Conservation (phyloP, 1,140 invertebrate genomes). For the Mya arenaria region DNA sequence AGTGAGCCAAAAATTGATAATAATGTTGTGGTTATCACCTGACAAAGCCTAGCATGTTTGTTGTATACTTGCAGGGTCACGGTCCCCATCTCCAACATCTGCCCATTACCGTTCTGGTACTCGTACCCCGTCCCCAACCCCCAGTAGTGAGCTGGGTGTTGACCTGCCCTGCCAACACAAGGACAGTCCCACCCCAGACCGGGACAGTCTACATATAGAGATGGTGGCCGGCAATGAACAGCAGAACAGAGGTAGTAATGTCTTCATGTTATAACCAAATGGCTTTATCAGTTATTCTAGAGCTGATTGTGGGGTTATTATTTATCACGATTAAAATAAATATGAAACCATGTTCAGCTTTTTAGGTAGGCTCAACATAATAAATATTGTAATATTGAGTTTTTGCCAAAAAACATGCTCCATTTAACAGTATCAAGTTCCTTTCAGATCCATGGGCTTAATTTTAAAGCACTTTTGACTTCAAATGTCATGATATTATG, state of each 20-base stretch:
- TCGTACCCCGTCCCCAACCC: slow-evolving; percentile 72
- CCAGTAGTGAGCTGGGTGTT: slow-evolving; percentile 67
- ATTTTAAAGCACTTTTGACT: no score
- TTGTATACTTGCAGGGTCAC: slow-evolving; percentile 64
- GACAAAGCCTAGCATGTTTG: not conserved
- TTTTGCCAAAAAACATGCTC: no score
- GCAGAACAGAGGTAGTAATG: slow-evolving; percentile 37
- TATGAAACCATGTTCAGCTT: no score
- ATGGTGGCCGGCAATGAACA: slow-evolving; percentile 83
- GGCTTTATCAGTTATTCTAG: no score
- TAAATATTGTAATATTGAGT: no score
- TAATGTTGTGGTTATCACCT: not conserved
- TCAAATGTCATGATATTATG: no score
- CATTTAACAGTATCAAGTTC: no score
- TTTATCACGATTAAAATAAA: no score
- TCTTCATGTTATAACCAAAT: no score
- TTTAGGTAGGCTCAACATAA: no score
- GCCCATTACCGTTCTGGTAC: slow-evolving; percentile 69
- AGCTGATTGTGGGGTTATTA: no score
- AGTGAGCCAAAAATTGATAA: not conserved
- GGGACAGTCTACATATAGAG: slow-evolving; percentile 88
- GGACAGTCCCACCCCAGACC: slow-evolving; percentile 77
- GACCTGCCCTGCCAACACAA: slow-evolving; percentile 65
- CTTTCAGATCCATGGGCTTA: no score
- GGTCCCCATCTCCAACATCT: slow-evolving; percentile 73